Evolutionary conservation across 2,888 invertebrate species (phyloP).

Genomic region (Pristionchus mayeri): DNA sequence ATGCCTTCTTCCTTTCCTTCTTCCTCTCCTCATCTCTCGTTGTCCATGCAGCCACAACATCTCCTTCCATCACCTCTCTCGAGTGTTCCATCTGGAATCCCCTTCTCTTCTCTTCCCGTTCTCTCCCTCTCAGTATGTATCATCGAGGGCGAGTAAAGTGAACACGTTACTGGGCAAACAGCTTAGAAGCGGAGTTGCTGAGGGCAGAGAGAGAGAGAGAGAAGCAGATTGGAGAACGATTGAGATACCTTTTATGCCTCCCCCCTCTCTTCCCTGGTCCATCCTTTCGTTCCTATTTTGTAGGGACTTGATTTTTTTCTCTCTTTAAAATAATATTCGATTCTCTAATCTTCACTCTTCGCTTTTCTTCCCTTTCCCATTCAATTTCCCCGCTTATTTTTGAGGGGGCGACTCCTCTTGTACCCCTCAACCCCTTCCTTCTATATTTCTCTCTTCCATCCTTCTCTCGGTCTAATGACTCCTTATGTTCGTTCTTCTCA

Average conservation of each 20-base stretch:
- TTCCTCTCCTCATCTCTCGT: not conserved
- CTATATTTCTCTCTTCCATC: not conserved
- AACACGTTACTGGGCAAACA: conserved; percentile 26
- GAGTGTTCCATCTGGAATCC: conserved; percentile 15
- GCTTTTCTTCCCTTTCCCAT: not conserved
- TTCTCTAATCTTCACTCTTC: not conserved
- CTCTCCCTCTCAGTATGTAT: not conserved
- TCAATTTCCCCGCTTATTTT: conserved; percentile 18
- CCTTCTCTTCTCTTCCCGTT: conserved; percentile 31
- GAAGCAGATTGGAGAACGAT: not conserved
- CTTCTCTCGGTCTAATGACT: not conserved
- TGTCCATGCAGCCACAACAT: not conserved
- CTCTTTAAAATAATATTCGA: not conserved
- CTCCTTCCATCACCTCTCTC: not conserved
- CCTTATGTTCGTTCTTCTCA: conserved; percentile 33
- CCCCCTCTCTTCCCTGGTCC: not conserved
- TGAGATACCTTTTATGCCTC: not conserved
- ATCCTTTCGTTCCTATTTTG: not conserved
- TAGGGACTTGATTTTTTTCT: conserved; percentile 7
- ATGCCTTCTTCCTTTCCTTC: not conserved
- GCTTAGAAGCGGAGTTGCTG: not conserved
- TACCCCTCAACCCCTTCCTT: not conserved
- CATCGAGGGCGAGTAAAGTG: conserved; percentile 16
- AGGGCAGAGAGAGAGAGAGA: conserved; percentile 28
- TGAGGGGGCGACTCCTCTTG: not conserved